Base-by-base conservation (phyloP, 2,113 vertebrate species). In the Serilophus lunatus region DNA sequence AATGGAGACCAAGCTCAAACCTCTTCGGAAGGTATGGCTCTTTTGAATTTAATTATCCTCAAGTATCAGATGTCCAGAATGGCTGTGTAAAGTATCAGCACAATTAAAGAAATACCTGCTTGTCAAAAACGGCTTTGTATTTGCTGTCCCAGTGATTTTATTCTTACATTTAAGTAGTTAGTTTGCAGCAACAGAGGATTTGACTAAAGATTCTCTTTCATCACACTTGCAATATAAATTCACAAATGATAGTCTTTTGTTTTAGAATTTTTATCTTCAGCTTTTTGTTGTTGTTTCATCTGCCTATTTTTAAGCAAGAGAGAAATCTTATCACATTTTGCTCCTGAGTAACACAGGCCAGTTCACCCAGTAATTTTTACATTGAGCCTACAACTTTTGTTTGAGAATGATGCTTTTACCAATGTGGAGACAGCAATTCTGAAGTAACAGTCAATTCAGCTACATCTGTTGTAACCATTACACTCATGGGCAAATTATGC, bases 1-100 rank as follows among this genome's bases (percentile, higher is more conserved):
- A 72, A 99, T 99, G 99, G 99, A 99, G 98, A 99, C 98, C 40
- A 99, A 98, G 92, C 99, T 99, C 83, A 99, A 99, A 92, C 99
- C 99, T 19, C 97, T 99, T 36, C 97, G 98, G 76, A 99, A 99
- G 99, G 99, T 99, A 98, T 1, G 12, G 18, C 81, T 12, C 9
- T 47, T 12, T 18, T 59, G 38, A 15, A 45, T 66, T 25, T 26
- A 17, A 53, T 74, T 89, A 6, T 33, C n/a, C 59, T 17, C 45
- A 4, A n/a, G 19, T 47, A 13, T 17, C 79, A 63, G 13, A 31
- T 24, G 44, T 57, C 75, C 71, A 50, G 51, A 49, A 40, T 2
- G 26, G 36, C 84, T 15, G 13, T 11, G 29, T 33, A 11, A 61
- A 68, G 14, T 29, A 10, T 66, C 33, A 38, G 61, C 53, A 29